These are phyloP conservation scores for Motacilla alba DNA, from an alignment of 2,113 vertebrate genomes.

Conservation along the genomic window DNA sequence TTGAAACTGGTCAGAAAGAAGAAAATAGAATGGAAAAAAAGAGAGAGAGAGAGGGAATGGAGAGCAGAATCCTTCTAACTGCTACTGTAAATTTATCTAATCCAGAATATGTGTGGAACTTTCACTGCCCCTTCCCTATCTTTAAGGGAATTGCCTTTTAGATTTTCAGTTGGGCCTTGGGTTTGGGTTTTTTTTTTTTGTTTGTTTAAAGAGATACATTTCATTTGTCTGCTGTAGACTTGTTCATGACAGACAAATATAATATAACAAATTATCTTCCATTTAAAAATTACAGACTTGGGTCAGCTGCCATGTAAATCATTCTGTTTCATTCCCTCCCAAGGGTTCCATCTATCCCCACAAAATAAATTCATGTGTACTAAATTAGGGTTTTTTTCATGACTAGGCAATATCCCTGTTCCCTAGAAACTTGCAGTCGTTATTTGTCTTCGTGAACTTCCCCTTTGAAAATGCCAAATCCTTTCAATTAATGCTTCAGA, in stretches of 20 bases:
- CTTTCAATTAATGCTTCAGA: conserved; percentile 60
- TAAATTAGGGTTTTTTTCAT: conserved; percentile 31
- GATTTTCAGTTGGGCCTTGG: background rate
- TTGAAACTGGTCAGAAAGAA: background rate
- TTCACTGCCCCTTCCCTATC: background rate
- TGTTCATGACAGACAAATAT: conserved; percentile 14
- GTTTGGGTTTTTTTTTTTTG: background rate
- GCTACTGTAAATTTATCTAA: background rate
- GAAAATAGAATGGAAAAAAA: background rate
- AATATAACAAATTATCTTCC: conserved; percentile 45
- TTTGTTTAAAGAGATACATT: background rate
- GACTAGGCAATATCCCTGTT: conserved; percentile 42
- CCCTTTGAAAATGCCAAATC: conserved; percentile 58
- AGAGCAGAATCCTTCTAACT: background rate
- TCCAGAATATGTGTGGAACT: background rate
- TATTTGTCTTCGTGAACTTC: conserved; percentile 44
- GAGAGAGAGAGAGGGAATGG: background rate
- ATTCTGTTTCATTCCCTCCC: conserved; percentile 6
- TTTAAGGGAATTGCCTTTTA: background rate
- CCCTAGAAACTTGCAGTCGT: conserved; percentile 56
- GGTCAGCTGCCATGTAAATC: conserved; percentile 30
- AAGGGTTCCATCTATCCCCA: conserved; percentile 39
- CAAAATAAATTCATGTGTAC: conserved; percentile 44
- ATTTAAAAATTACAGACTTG: conserved; percentile 24
- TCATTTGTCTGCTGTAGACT: conserved; percentile 2